Evolutionary conservation across 2,888 invertebrate genomes (phyloP).

Genomic region (Leptinotarsa juncta): DNA sequence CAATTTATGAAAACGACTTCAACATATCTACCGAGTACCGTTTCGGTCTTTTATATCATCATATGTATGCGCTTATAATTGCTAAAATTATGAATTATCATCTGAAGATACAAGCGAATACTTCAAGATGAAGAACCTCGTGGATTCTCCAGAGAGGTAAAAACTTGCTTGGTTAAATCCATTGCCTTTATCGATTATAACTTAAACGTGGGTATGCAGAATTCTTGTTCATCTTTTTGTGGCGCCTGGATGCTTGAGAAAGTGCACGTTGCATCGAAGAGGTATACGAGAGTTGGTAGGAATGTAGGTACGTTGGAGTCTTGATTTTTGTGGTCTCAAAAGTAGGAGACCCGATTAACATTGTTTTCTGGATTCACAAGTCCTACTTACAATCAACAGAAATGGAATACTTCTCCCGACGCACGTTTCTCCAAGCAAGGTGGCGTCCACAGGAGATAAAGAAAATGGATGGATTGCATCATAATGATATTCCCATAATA

Average conservation of each 20-base stretch:
- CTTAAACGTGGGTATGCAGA: slow-evolving; percentile 23
- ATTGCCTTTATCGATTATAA: slow-evolving; percentile 17
- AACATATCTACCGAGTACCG: neutral
- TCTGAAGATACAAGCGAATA: neutral
- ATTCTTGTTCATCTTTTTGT: slow-evolving; percentile 17
- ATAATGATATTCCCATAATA: too few relatives aligned
- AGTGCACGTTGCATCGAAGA: neutral
- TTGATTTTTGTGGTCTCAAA: neutral
- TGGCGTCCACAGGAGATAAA: too few relatives aligned
- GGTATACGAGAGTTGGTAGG: neutral
- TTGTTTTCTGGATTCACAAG: too few relatives aligned
- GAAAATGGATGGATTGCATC: too few relatives aligned
- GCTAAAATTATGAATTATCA: slow-evolving; percentile 7
- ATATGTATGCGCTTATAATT: neutral
- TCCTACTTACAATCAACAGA: too few relatives aligned
- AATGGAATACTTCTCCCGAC: too few relatives aligned
- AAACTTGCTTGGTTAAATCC: slow-evolving; percentile 12
- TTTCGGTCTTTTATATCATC: neutral
- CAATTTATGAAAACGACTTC: neutral
- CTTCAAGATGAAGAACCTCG: neutral
- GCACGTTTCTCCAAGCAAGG: too few relatives aligned
- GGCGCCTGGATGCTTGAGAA: slow-evolving; percentile 10
- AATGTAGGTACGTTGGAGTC: neutral
- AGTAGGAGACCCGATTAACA: too few relatives aligned
- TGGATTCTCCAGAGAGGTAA: neutral